Base-by-base conservation (phyloP, 2,888 invertebrate species). In the Synanthedon andrenaeformis region DNA sequence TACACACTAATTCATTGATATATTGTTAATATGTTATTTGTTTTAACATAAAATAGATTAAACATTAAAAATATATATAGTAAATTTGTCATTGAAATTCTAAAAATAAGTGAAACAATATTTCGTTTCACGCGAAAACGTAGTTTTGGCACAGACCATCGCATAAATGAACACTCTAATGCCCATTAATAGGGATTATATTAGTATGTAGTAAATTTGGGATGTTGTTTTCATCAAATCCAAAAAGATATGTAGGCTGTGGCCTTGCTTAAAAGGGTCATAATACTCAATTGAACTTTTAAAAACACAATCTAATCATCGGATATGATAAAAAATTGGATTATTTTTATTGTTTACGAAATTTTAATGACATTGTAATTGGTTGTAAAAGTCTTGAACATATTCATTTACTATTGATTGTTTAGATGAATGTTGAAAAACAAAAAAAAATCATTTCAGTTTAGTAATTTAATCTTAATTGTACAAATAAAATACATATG, bases 21-120 rank as follows among this genome's bases (percentile, higher is more conserved):
- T 35, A 35, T 35, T 10, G 35, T 35, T 35, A 35, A 23, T 23
- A 23, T 23, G 4, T 23, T 23, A 23, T 23, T 23, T 19, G 19
- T 19, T 23, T 23, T 23, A 4, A 4, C 1, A 23, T 5, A 23
- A 23, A 23, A 23, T 23, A 23, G 8, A 10, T 10, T 35, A 35
- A 35, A 35, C 10, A 12, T 12, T 1, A 49, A 11, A 23, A 13
- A 17, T 4, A 17, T 14, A 49, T 13, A 49, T 49, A 19, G 17
- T 17, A 14, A 19, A 49, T 10, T 56, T 58, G 54, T 54, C 55
- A 53, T 49, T 49, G 23, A 49, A 19, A 14, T 14, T 49, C 49
- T 49, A 23, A 51, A 35, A 23, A 45, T 45, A 49, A 4, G 6
- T 11, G 3, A 23, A 23, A 23, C 42, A 4, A 45, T 12, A 3